Conservation (phyloP, 2,888 invertebrate species). For the Hanleya hanleyi region DNA sequence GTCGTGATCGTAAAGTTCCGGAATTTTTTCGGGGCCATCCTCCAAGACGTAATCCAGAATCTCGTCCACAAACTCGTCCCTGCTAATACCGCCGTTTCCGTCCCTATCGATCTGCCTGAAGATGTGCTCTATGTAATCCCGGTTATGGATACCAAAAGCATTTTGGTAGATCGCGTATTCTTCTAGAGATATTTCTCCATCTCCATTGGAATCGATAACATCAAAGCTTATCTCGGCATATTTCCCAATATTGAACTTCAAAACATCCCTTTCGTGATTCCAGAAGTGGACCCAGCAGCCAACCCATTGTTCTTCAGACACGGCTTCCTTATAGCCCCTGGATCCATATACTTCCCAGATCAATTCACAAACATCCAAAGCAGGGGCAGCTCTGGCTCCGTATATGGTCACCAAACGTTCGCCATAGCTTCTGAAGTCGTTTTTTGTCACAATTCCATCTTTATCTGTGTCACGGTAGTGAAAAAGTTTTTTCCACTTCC, state of each 20-base stretch:
- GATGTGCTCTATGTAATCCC: not conserved
- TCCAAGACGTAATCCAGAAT: constrained; percentile 1
- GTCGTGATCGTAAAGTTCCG: not conserved
- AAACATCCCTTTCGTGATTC: not conserved
- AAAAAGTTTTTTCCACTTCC: not conserved
- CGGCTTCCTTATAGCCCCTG: not conserved
- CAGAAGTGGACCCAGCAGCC: not conserved
- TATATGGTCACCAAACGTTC: not conserved
- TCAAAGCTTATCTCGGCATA: not conserved
- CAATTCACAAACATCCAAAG: not conserved
- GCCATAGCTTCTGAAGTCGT: not conserved
- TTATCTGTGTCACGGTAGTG: constrained; percentile 7
- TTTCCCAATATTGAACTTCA: not conserved
- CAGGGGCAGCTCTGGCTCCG: not conserved
- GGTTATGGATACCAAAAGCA: not conserved
- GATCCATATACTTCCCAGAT: not conserved
- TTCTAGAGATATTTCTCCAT: not conserved
- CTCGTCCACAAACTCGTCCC: not conserved
- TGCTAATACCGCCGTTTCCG: not conserved
- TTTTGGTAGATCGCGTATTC: not conserved
- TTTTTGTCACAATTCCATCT: not conserved
- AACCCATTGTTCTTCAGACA: not conserved
- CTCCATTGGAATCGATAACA: not conserved
- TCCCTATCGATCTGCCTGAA: not conserved
- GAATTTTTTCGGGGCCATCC: not conserved